A percentile compares a stretch with the other conserved stretches of the same genome.
Evolutionary conservation across 2,113 vertebrate species (phyloP).

Genomic region (Alaudala cheleensis): DNA sequence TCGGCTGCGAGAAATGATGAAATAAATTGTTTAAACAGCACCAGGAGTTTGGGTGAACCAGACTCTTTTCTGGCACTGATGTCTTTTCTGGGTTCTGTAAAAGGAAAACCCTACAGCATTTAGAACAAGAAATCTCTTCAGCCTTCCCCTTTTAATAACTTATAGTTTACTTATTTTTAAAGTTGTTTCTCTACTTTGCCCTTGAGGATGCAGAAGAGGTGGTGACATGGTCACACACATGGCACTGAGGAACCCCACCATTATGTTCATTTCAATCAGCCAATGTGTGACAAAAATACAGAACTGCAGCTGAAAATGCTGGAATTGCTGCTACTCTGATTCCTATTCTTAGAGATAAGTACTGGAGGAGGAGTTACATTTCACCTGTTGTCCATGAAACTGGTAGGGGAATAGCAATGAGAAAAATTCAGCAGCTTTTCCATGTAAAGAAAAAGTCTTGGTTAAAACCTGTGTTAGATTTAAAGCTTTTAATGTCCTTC

Average conservation of each 20-base stretch:
- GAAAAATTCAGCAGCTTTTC: not conserved
- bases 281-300: not conserved
- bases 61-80: not conserved
- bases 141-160: not conserved
- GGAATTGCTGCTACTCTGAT: not conserved
- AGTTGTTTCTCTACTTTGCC: not conserved
- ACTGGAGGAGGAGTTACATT: not conserved
- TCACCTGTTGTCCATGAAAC: not conserved
- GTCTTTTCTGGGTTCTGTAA: not conserved
- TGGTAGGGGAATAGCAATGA: not conserved
- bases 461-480: not conserved
- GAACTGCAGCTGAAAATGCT: not conserved
- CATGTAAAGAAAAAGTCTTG: not conserved
- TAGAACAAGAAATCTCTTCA: not conserved
- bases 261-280: not conserved
- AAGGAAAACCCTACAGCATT: not conserved
- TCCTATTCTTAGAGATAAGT: not conserved
- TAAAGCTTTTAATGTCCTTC: not conserved
- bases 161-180: not conserved
- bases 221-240: fast-evolving
- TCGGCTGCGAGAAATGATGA: not conserved
- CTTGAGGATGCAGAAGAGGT: not conserved
- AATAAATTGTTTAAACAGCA: constrained; percentile 7
- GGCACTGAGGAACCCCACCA: not conserved
- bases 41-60: not conserved